phyloP scores from a whole-genome alignment of 2,888 invertebrate genomes.

The Eustalomyia histrio region DNA sequence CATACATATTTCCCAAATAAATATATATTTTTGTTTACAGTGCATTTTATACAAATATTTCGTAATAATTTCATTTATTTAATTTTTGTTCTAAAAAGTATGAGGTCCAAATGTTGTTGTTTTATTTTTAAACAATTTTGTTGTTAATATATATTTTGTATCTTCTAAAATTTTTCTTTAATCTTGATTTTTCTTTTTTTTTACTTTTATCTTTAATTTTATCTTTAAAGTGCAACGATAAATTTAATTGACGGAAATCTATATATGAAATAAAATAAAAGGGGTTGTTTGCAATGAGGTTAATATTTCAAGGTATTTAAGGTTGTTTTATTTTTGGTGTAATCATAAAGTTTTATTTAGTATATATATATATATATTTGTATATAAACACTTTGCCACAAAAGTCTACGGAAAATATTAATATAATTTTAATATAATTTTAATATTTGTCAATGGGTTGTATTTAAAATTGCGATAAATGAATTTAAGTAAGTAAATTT shows the following conservation, averaged over 20 bases:
- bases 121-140: conserved; percentile 23
- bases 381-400: not conserved
- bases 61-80: conserved; percentile 29
- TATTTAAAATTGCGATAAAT: no score
- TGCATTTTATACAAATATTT: conserved; percentile 20
- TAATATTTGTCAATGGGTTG: no score
- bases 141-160: conserved; percentile 7
- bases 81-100: conserved; percentile 43
- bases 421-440: no score
- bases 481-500: no score
- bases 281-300: conserved; percentile 33
- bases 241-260: conserved; percentile 53
- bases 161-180: not conserved
- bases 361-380: not conserved
- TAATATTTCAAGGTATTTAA: conserved; percentile 55
- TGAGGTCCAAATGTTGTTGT: conserved; percentile 67
- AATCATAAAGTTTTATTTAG: conserved; percentile 37
- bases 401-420: no score
- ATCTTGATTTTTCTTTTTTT: conserved; percentile 1
- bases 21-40: not conserved
- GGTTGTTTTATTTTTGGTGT: conserved; percentile 31
- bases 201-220: conserved; percentile 10
- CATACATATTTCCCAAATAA: no score
- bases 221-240: conserved; percentile 24
- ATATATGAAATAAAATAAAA: conserved; percentile 29